These are phyloP conservation scores for Eptatretus burgeri DNA, from an alignment of 2,113 vertebrate genomes.

Conservation along the genomic window DNA sequence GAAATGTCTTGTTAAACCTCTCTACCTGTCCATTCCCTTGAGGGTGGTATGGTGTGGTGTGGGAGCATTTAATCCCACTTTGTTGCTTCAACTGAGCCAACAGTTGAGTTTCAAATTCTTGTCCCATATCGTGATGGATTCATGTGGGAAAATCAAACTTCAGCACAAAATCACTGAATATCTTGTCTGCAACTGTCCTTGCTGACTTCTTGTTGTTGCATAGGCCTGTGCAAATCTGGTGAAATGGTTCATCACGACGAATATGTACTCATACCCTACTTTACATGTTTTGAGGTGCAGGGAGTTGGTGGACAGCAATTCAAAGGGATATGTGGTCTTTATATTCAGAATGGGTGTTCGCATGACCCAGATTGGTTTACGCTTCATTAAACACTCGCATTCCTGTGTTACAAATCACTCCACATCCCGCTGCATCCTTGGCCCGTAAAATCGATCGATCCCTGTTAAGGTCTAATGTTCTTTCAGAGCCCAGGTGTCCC, in stretches of 20 bases:
- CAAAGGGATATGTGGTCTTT: constrained; percentile 8
- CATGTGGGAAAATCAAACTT: constrained; percentile 5
- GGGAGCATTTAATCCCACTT: neutral
- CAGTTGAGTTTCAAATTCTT: constrained; percentile 8
- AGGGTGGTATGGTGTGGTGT: constrained; percentile 6
- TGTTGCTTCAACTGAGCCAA: neutral
- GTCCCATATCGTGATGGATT: constrained; percentile 5
- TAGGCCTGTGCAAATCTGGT: constrained; percentile 7
- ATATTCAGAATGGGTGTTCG: constrained; percentile 9
- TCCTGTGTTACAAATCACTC: constrained; percentile 6
- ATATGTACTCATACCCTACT: constrained; percentile 9
- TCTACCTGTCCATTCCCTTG: constrained; percentile 7
- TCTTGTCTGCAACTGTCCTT: constrained; percentile 6
- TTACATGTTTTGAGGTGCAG: constrained; percentile 7
- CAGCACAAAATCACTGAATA: constrained; percentile 8
- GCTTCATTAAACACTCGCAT: constrained; percentile 5
- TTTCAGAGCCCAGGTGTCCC: too few species aligned
- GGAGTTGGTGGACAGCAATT: constrained; percentile 8
- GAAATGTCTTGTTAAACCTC: neutral
- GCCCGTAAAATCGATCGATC: too few species aligned
- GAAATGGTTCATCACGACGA: constrained; percentile 7
- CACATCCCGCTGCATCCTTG: too few species aligned
- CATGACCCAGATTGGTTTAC: neutral
- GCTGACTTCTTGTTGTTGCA: constrained; percentile 5
- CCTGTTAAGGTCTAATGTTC: too few species aligned